A percentile compares a stretch with the other conserved stretches of the same genome.
Evolutionary conservation across 1,140 invertebrate species (phyloP).

Genomic region (Frieseomelitta varia): DNA sequence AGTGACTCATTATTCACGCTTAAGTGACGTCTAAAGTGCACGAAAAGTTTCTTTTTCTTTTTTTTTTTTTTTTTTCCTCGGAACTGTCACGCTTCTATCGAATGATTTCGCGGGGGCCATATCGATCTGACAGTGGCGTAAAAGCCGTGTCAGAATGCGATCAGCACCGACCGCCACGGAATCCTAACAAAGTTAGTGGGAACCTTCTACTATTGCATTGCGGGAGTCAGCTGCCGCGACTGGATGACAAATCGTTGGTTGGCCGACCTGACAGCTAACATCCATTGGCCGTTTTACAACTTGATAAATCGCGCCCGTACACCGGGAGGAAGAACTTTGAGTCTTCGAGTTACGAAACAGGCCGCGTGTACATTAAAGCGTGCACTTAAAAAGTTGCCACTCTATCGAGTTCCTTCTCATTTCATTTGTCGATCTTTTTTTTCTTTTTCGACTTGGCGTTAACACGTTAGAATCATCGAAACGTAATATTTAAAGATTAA

Average conservation of each 20-base stretch:
- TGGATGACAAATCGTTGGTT: conserved; percentile 67
- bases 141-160: conserved; percentile 58
- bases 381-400: conserved; percentile 39
- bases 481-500: too few species aligned
- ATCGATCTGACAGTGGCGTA: conserved; percentile 62
- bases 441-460: not conserved
- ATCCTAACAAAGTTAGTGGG: conserved; percentile 62
- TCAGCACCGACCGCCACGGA: conserved; percentile 44
- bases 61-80: not conserved
- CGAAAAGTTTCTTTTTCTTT: too few species aligned
- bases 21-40: conserved; percentile 35
- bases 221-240: conserved; percentile 48
- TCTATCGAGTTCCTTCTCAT: not conserved
- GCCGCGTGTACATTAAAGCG: conserved; percentile 49
- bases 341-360: conserved; percentile 43
- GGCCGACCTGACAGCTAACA: conserved; percentile 66
- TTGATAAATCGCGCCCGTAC: conserved; percentile 67
- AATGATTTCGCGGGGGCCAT: conserved; percentile 25
- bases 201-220: conserved; percentile 22
- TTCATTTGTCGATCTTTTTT: not conserved
- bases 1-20: not conserved
- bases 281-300: conserved; percentile 63
- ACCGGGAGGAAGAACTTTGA: conserved; percentile 2
- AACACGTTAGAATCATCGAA: not conserved
- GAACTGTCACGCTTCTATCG: conserved; percentile 46